Percentiles rank a stretch among this genome's conserved stretches.
Conservation (phyloP, 2,797 vertebrate genomes). For the Siniperca scherzeri region DNA sequence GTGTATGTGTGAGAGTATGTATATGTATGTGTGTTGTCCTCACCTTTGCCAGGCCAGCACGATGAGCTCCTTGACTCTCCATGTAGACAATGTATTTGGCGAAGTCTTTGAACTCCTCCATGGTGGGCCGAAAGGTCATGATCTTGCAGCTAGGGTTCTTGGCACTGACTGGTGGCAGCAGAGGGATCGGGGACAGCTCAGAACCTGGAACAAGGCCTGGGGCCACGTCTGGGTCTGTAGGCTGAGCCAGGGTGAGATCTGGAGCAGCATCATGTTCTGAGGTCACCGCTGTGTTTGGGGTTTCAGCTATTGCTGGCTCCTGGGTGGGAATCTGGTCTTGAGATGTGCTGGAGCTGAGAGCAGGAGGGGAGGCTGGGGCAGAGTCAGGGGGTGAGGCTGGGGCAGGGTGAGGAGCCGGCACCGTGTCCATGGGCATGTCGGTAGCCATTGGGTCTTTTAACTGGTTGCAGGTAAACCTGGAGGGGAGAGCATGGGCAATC, state of each 20-base stretch:
- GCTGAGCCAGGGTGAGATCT: conserved; percentile 29
- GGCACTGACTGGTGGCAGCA: conserved; percentile 67
- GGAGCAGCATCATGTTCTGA: conserved; percentile 30
- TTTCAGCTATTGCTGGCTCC: conserved; percentile 47
- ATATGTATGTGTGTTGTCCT: background rate
- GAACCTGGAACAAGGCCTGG: conserved; percentile 27
- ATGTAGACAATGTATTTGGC: conserved; percentile 94
- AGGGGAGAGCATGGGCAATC: conserved; percentile 8
- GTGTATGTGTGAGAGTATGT: background rate
- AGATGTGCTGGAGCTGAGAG: conserved; percentile 18
- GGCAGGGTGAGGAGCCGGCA: conserved; percentile 52
- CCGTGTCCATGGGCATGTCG: conserved; percentile 60
- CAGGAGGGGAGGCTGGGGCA: conserved; percentile 30
- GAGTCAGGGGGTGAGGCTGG: conserved; percentile 35
- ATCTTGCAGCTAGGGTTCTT: conserved; percentile 96
- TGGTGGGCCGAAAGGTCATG: conserved; percentile 96
- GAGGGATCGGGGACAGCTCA: conserved; percentile 23
- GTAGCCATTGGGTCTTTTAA: conserved; percentile 73
- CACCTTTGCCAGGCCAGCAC: conserved; percentile 89
- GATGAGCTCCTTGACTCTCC: conserved; percentile 95
- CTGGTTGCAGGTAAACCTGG: conserved; percentile 75
- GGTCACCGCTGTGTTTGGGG: conserved; percentile 26
- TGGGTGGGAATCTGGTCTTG: conserved; percentile 52
- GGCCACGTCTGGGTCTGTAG: conserved; percentile 10
- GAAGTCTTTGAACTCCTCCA: conserved; percentile 97